A percentile compares a stretch with the other conserved stretches of the same genome.
Conservation (phyloP, 2,888 invertebrate species). For the Dolichopus griseipennis region DNA sequence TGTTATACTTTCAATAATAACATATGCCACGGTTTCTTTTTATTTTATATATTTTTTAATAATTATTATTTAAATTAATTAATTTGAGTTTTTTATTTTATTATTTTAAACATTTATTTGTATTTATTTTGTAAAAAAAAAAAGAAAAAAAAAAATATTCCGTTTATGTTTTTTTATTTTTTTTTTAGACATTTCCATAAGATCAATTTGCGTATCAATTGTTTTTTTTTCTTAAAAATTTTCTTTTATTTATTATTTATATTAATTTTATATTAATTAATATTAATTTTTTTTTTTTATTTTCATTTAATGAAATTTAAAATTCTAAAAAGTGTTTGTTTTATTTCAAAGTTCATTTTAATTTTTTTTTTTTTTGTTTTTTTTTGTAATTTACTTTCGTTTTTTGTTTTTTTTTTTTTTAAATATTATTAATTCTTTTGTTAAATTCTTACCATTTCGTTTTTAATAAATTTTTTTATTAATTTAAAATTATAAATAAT, state of each 20-base stretch:
- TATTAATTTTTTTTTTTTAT: no score
- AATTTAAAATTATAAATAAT: neutral
- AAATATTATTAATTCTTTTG: neutral
- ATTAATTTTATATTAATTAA: no score
- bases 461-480: neutral
- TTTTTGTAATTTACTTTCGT: no score
- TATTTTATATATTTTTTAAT: no score
- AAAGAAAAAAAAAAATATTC: conserved; percentile 14
- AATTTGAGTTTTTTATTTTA: neutral
- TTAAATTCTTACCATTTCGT: neutral
- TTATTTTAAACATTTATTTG: neutral
- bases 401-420: conserved; percentile 15
- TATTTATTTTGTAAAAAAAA: neutral
- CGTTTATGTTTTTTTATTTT: conserved; percentile 1
- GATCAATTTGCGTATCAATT: conserved; percentile 11
- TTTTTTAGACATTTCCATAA: conserved; percentile 13
- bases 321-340: no score
- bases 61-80: neutral
- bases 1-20: no score
- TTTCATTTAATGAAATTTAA: no score
- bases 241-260: conserved; percentile 10
- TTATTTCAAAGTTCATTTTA: no score
- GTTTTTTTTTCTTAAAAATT: conserved; percentile 19
- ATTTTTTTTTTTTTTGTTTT: no score
- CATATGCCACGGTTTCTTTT: no score